Conservation (phyloP, 2,113 vertebrate species). For the Stigmatopora nigra region DNA sequence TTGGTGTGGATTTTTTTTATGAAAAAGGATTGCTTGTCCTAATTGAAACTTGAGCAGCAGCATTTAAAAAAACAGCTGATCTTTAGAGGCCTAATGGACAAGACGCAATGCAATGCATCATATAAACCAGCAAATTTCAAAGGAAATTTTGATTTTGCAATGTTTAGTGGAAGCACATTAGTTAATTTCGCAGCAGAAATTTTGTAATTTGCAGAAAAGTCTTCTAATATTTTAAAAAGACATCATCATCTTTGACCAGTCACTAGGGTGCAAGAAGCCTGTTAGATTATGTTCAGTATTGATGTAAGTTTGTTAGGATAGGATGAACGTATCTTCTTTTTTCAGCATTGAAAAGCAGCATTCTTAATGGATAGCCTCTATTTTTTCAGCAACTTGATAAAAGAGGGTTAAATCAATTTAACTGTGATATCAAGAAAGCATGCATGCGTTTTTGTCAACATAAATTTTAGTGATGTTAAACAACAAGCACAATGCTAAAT, state of each 20-base stretch:
- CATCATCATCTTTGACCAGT: not conserved
- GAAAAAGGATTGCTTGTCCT: not conserved
- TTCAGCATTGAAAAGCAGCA: not conserved
- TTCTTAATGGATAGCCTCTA: not conserved
- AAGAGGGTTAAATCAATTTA: not conserved
- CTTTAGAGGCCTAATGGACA: not conserved
- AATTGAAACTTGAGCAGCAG: not conserved
- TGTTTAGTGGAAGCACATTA: not conserved
- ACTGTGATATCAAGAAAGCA: not conserved
- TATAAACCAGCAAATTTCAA: not conserved
- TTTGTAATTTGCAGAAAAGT: not conserved
- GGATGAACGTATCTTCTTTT: not conserved
- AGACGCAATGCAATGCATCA: not conserved
- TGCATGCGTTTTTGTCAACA: too few relatives aligned
- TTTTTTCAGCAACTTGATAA: not conserved
- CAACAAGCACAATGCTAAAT: not conserved
- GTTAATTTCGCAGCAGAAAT: not conserved
- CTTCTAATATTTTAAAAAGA: not conserved
- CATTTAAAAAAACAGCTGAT: not conserved
- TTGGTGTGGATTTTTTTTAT: not conserved
- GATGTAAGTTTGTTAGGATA: not conserved
- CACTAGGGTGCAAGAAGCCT: not conserved
- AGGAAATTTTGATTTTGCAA: not conserved
- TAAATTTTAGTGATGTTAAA: not conserved
- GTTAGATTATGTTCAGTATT: not conserved